Base-by-base conservation (phyloP, 2,113 vertebrate genomes). In the Grammomys dolichurus region DNA sequence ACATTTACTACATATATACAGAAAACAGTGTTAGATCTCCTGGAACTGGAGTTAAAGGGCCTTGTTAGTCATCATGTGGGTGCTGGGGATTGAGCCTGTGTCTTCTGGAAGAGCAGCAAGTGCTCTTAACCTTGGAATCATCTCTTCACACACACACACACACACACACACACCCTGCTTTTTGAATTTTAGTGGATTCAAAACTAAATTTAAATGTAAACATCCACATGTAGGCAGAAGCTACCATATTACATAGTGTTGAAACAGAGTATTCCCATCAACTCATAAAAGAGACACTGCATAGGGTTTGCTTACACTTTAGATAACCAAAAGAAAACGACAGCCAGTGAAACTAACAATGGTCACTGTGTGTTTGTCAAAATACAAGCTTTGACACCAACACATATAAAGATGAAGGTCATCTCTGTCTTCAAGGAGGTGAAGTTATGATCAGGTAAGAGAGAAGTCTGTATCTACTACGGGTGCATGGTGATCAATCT, bases 381-480 rank as follows among this genome's bases (percentile, higher is more conserved):
- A 94, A 93, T 4, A 51, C 22, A 72, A 72, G 46, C 51, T 58
- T 26, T 75, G 70, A 48, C 1, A 2, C 7, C 54, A 70, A 60
- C 2, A 3, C 24, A 5, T 3, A 2, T 14, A n/a, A 65, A 76
- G 58, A 77, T 28, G 16, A 56, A 87, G 11, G 7, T 16, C 28
- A 22, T 4, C 22, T 17, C 33, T 65, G 3, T 69, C 24, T 40
- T 73, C 22, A 26, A 40, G 28, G 46, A 78, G 36, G 40, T 12
- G 48, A 33, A n/a, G 3, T 5, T 67, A 14, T 54, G 5, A 73
- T 48, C 31, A 48, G 28, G 11, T 70, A 48, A 80, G 31, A 69
- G 0, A 60, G 8, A 75, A 24, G 5, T 1, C 12, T 6, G 1
- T 11, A 5, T 9, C 76, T 80, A 72, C 20, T 10, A 51, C 11